Percentiles rank a stretch among this genome's conserved stretches.
These are phyloP conservation scores for Apogon hyalosoma DNA, from an alignment of 2,797 vertebrate species.

Conservation along the genomic window DNA sequence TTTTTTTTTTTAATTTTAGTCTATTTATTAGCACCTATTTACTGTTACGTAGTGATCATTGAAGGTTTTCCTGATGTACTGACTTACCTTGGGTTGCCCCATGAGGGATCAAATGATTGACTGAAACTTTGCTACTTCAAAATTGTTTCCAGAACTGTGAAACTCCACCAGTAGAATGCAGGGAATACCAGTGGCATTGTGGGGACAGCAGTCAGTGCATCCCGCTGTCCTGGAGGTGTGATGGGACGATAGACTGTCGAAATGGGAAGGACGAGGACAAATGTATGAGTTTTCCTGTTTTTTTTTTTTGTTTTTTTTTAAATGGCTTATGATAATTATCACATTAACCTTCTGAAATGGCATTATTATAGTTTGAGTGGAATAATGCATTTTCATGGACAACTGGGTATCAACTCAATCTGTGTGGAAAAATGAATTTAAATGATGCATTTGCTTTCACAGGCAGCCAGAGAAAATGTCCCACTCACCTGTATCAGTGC, in stretches of 20 bases:
- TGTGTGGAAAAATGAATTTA: not conserved
- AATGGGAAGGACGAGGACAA: conserved; percentile 87
- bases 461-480: conserved; percentile 84
- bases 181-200: conserved; percentile 87
- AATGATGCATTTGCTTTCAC: not conserved
- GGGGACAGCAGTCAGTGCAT: conserved; percentile 81
- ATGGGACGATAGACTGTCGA: conserved; percentile 86
- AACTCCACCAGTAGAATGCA: conserved; percentile 64
- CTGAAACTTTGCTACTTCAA: not conserved
- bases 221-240: conserved; percentile 89
- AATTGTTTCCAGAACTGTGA: conserved; percentile 81
- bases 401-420: not conserved
- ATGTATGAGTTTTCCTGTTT: conserved; percentile 83
- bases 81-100: too few species aligned
- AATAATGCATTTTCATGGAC: not conserved
- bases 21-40: too few species aligned
- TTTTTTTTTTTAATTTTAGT: too few species aligned
- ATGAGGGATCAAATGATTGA: too few species aligned
- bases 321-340: too few species aligned
- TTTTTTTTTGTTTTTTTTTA: not conserved
- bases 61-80: too few species aligned
- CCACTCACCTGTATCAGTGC: conserved; percentile 84
- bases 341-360: too few species aligned
- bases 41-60: too few species aligned
- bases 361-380: too few species aligned